These are phyloP conservation scores for Blera fallax DNA, from an alignment of 2,888 invertebrate species.

Conservation along the genomic window DNA sequence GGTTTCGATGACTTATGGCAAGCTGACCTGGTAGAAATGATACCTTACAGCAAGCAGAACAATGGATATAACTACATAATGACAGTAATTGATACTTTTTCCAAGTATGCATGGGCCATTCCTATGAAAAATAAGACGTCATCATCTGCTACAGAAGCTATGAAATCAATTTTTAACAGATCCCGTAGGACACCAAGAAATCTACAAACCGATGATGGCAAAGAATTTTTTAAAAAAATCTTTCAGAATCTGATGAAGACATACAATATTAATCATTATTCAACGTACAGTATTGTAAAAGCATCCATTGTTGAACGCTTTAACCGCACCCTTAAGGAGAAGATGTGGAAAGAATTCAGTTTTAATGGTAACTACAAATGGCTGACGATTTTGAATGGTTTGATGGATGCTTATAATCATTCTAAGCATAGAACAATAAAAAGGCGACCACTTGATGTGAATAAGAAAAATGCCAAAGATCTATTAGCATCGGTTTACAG, in stretches of 20 bases:
- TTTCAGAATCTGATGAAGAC: not conserved
- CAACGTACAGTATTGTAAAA: not conserved
- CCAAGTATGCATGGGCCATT: not conserved
- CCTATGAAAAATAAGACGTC: constrained; percentile 17
- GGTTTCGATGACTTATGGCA: too few species aligned
- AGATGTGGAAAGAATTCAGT: constrained; percentile 73
- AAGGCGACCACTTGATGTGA: not conserved
- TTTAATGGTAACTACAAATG: constrained; percentile 69
- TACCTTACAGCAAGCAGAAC: not conserved
- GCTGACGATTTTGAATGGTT: constrained; percentile 2
- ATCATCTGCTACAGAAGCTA: not conserved
- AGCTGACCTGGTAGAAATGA: too few species aligned
- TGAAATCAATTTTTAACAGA: constrained; percentile 7
- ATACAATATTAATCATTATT: not conserved
- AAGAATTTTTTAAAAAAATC: not conserved
- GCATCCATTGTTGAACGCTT: constrained; percentile 57
- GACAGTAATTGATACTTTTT: not conserved
- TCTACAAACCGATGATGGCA: constrained; percentile 10
- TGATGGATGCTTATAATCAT: not conserved
- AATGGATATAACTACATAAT: not conserved
- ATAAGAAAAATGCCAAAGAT: not conserved
- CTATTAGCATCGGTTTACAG: not conserved
- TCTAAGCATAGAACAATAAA: not conserved
- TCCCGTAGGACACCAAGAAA: not conserved
- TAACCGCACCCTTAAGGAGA: constrained; percentile 68